phyloP scores from a whole-genome alignment of 1,140 invertebrate species.

The Trachymyrmex cornetzi region DNA sequence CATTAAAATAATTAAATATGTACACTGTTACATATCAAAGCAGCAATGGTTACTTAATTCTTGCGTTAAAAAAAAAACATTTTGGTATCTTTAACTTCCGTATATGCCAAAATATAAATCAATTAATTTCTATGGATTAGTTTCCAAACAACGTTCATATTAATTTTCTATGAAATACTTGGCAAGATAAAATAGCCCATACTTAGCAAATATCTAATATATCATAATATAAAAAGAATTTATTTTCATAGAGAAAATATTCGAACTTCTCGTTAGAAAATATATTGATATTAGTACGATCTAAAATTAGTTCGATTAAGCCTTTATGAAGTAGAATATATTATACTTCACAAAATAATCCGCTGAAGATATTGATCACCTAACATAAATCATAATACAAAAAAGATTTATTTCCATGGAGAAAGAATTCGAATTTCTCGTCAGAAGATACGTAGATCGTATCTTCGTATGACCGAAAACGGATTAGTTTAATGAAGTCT shows the following conservation, averaged over 20 bases:
- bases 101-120: too few relatives aligned
- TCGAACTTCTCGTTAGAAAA: not conserved
- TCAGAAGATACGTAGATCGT: not conserved
- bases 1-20: too few relatives aligned
- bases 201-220: too few relatives aligned
- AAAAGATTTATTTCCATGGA: constrained; percentile 16
- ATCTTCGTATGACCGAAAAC: not conserved
- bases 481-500: constrained; percentile 1
- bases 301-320: not conserved
- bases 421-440: not conserved
- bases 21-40: too few relatives aligned
- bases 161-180: too few relatives aligned
- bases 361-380: not conserved
- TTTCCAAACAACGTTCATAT: too few relatives aligned
- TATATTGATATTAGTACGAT: not conserved
- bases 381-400: constrained; percentile 2
- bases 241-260: not conserved
- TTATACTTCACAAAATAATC: not conserved
- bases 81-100: too few relatives aligned
- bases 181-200: too few relatives aligned
- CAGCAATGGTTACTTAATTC: too few relatives aligned
- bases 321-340: not conserved
- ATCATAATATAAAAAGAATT: not conserved
- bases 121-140: too few relatives aligned
- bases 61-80: too few relatives aligned